phyloP scores from a whole-genome alignment of 2,888 invertebrate genomes.

The Cheilosia variabilis region DNA sequence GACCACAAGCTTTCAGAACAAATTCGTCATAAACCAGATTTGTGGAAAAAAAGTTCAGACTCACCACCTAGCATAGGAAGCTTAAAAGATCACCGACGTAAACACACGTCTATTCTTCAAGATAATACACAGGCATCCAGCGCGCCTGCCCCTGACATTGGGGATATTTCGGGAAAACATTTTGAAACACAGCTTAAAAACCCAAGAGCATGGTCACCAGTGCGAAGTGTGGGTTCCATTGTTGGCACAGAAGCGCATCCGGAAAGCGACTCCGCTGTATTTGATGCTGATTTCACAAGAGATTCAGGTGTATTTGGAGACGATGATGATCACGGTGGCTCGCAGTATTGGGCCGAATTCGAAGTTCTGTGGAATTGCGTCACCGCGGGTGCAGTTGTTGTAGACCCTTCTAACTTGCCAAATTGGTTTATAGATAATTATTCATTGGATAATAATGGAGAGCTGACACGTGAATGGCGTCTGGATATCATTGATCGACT shows the following conservation, averaged over 20 bases:
- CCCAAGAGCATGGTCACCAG: conserved; percentile 94
- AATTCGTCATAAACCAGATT: conserved; percentile 81
- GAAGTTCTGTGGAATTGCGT: conserved; percentile 93
- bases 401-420: conserved; percentile 90
- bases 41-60: conserved; percentile 81
- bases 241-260: conserved; percentile 94
- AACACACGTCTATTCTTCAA: conserved; percentile 78
- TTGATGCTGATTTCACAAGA: conserved; percentile 88
- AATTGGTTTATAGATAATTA: conserved; percentile 90
- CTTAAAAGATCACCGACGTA: conserved; percentile 81
- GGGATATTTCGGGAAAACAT: conserved; percentile 87
- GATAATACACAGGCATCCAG: conserved; percentile 81
- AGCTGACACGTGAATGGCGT: conserved; percentile 90
- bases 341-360: conserved; percentile 91
- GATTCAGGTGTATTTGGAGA: conserved; percentile 92
- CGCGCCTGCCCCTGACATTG: conserved; percentile 82
- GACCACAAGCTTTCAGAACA: conserved; percentile 85
- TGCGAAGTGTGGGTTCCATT: conserved; percentile 93
- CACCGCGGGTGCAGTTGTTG: conserved; percentile 90
- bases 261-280: conserved; percentile 92
- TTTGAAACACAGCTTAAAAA: conserved; percentile 90
- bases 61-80: conserved; percentile 83
- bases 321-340: conserved; percentile 87
- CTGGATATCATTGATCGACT: conserved; percentile 89
- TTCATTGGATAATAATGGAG: conserved; percentile 85